Evolutionary conservation across 2,888 invertebrate genomes (phyloP).

Genomic region (Polia nebulosa): DNA sequence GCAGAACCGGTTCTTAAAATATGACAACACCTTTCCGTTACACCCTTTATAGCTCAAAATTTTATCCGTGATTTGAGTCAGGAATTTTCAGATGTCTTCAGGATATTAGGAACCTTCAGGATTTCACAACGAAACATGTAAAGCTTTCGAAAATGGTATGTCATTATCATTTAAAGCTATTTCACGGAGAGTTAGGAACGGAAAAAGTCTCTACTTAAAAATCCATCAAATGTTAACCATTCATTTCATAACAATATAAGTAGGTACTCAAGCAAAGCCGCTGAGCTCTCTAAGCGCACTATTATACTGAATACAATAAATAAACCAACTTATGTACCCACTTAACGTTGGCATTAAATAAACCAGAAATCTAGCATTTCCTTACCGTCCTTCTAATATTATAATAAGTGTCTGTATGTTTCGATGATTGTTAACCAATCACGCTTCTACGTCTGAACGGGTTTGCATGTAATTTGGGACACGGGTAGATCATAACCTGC

Average conservation of each 20-base stretch:
- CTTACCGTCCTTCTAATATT: constrained; percentile 22
- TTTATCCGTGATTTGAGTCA: no score
- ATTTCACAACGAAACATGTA: no score
- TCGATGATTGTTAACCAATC: not conserved
- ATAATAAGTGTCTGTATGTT: not conserved
- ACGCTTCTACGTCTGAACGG: no score
- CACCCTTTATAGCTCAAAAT: no score
- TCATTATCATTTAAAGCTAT: not conserved
- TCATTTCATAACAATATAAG: constrained; percentile 23
- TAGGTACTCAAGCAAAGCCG: constrained; percentile 11
- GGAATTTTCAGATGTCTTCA: no score
- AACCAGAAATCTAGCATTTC: constrained; percentile 49
- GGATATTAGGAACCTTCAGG: no score
- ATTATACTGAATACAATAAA: constrained; percentile 42
- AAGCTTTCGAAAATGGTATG: no score
- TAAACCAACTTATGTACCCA: constrained; percentile 28
- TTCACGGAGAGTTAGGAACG: not conserved
- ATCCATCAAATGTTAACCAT: constrained; percentile 8
- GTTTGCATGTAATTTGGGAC: no score
- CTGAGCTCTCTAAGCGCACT: not conserved
- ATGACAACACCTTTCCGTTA: no score
- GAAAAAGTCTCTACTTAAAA: constrained; percentile 22
- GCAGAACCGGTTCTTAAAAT: no score
- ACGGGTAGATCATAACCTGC: no score
- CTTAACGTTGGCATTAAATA: constrained; percentile 41